Conservation (phyloP, 2,888 invertebrate species). For the Mesopsocus fuscifrons region DNA sequence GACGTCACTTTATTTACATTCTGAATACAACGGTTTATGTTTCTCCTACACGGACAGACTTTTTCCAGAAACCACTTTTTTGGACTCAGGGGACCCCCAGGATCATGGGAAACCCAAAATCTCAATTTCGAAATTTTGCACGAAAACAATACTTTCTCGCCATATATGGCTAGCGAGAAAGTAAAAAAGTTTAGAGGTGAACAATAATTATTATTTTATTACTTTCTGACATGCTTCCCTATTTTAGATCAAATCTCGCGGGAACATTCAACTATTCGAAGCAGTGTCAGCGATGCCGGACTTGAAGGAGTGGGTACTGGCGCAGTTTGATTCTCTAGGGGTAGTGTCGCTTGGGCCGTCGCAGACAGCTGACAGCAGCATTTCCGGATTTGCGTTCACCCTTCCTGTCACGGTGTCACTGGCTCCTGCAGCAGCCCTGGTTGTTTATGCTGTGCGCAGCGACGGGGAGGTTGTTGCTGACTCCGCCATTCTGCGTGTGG, state of each 20-base stretch:
- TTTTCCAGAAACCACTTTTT: too few relatives aligned
- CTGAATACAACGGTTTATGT: too few relatives aligned
- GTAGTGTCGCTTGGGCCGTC: background rate
- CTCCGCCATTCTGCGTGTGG: constrained; percentile 31
- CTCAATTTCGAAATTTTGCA: too few relatives aligned
- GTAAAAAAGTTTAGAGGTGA: too few relatives aligned
- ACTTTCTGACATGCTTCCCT: too few relatives aligned
- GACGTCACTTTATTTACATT: too few relatives aligned
- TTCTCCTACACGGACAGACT: too few relatives aligned
- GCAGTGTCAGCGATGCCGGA: background rate
- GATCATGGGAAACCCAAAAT: too few relatives aligned
- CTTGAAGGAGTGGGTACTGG: background rate
- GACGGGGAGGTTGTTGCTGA: constrained; percentile 37
- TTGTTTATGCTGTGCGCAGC: constrained; percentile 30
- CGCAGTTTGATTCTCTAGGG: background rate
- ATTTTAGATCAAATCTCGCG: constrained; percentile 12
- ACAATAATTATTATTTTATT: too few relatives aligned
- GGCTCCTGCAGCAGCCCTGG: constrained; percentile 29
- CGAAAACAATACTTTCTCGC: too few relatives aligned
- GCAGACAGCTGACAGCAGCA: background rate
- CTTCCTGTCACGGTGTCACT: constrained; percentile 30
- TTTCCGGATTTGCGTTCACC: constrained; percentile 21
- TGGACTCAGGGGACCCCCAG: too few relatives aligned
- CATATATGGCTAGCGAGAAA: too few relatives aligned
- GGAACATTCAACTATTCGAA: constrained; percentile 15